Conservation (phyloP, 1,140 invertebrate genomes). For the Stratiolaelaps scimitus region DNA sequence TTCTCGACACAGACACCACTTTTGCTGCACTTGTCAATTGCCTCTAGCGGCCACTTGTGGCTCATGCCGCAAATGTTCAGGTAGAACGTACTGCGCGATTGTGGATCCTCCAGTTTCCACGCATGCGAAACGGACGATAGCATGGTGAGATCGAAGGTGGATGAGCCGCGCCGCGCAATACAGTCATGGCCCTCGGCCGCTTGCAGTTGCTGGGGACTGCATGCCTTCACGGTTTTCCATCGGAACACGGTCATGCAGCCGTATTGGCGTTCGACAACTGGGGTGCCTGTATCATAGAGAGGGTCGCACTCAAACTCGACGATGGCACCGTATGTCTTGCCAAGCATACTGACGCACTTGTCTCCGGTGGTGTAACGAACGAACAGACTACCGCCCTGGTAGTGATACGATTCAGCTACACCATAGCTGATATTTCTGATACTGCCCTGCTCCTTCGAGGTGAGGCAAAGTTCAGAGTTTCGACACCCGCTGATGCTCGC, state of each 20-base stretch:
- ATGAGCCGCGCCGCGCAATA: neutral
- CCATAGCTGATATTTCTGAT: constrained; percentile 31
- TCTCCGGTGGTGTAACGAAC: constrained; percentile 31
- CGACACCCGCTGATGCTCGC: neutral
- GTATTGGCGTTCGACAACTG: constrained; percentile 30
- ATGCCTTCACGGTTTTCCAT: constrained; percentile 40
- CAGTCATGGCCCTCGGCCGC: constrained; percentile 24
- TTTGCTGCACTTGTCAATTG: constrained; percentile 9
- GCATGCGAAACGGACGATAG: constrained; percentile 35
- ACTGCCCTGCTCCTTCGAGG: neutral
- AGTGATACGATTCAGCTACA: constrained; percentile 7
- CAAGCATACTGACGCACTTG: constrained; percentile 25
- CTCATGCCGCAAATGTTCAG: constrained; percentile 13
- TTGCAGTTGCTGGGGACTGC: constrained; percentile 34
- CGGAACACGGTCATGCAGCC: constrained; percentile 38
- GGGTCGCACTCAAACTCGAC: constrained; percentile 38
- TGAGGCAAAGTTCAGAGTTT: constrained; percentile 9
- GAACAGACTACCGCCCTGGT: constrained; percentile 28
- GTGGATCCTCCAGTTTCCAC: constrained; percentile 31
- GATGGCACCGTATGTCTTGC: constrained; percentile 30
- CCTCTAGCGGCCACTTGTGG: constrained; percentile 17
- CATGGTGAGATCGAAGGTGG: constrained; percentile 33
- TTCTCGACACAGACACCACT: constrained; percentile 3
- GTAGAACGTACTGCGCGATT: constrained; percentile 7
- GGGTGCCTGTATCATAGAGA: constrained; percentile 32